Evolutionary conservation across 2,797 vertebrate genomes (phyloP).

Genomic region (Brachymystax lenok): DNA sequence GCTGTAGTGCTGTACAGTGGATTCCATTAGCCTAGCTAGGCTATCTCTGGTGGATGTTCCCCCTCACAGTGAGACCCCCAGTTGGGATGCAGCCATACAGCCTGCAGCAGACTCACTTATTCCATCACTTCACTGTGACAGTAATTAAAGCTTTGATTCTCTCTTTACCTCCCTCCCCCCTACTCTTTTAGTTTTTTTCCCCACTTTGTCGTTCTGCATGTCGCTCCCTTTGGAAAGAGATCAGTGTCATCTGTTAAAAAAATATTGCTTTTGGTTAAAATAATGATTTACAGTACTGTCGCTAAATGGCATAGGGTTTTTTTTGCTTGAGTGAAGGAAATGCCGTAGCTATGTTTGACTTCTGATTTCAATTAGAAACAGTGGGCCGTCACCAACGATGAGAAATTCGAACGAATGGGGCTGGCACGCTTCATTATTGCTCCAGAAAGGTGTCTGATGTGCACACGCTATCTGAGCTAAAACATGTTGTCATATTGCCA

Average conservation of each 20-base stretch:
- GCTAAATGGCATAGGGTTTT: not conserved
- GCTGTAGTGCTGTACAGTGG: not conserved
- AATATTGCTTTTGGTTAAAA: not conserved
- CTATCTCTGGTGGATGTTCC: not conserved
- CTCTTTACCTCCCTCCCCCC: constrained; percentile 3
- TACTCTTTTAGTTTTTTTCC: constrained; percentile 12
- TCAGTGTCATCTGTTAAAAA: not conserved
- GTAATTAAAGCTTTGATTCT: not conserved
- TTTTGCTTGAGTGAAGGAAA: not conserved
- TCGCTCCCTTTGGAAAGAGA: not conserved
- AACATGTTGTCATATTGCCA: no score
- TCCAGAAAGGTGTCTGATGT: no score
- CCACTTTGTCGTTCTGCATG: not conserved
- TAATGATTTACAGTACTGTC: not conserved
- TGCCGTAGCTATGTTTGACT: not conserved
- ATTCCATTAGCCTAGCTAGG: not conserved
- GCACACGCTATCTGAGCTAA: no score
- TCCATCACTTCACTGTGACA: not conserved
- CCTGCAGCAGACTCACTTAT: not conserved
- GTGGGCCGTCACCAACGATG: not conserved
- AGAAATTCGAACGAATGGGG: not conserved
- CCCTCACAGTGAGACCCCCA: not conserved
- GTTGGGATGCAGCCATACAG: not conserved
- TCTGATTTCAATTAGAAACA: not conserved
- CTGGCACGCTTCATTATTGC: not conserved